phyloP scores from a whole-genome alignment of 1,140 invertebrate genomes.

The Oreohelix idahoensis region DNA sequence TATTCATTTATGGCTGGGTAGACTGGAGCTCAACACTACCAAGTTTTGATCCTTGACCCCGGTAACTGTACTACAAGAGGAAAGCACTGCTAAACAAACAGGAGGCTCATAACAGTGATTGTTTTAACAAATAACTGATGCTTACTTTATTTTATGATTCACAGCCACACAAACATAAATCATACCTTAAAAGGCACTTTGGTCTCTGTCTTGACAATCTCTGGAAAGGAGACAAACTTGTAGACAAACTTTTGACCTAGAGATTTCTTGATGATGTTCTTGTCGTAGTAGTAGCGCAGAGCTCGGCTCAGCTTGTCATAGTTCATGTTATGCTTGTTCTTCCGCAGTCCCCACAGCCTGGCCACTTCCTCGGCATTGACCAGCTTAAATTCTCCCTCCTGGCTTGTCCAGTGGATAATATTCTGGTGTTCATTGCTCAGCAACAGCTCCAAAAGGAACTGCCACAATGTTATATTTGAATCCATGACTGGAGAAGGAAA shows the following conservation, averaged over 20 bases:
- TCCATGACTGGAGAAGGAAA: constrained; percentile 59
- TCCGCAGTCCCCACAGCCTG: constrained; percentile 94
- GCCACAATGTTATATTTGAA: constrained; percentile 72
- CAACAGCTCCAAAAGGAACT: constrained; percentile 76
- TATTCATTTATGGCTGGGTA: too few species aligned
- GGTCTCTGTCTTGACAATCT: constrained; percentile 77
- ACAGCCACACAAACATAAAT: background rate
- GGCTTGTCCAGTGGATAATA: constrained; percentile 99
- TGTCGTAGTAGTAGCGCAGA: constrained; percentile 97
- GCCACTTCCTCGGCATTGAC: constrained; percentile 98
- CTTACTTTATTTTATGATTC: too few species aligned
- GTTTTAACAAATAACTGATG: too few species aligned
- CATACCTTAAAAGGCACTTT: constrained; percentile 64
- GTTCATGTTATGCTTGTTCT: constrained; percentile 99
- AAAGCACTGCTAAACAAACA: too few species aligned
- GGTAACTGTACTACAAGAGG: too few species aligned
- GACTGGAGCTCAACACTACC: too few species aligned
- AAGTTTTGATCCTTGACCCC: too few species aligned
- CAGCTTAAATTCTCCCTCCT: constrained; percentile 98
- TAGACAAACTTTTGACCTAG: constrained; percentile 97
- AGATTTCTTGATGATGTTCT: constrained; percentile 97
- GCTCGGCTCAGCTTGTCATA: constrained; percentile 97
- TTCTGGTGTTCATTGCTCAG: constrained; percentile 95
- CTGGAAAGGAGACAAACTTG: constrained; percentile 89
- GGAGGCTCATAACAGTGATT: too few species aligned